Base-by-base conservation (phyloP, 2,113 vertebrate genomes). In the Prunella himalayana region DNA sequence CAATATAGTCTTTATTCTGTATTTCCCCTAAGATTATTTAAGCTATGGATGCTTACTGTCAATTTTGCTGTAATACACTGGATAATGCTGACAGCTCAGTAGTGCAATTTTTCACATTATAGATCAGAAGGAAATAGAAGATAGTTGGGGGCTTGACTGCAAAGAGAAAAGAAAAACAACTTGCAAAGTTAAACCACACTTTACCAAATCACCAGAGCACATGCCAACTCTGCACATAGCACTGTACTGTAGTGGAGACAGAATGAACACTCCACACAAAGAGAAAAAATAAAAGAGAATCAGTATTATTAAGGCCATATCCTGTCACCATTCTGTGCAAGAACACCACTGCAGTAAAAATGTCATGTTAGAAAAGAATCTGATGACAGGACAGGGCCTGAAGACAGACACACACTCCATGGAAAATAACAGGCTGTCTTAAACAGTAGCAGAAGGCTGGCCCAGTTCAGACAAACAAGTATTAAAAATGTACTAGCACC, bases 91-190 rank as follows among this genome's bases (percentile, higher is more conserved):
- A 94, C 85, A 97, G 83, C 83, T 97, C 97, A 97, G 96, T 97
- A 95, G 82, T 97, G 92, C 97, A 97, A 97, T 94, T 96, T 93
- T 98, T 98, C 98, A 98, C 98, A 98, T 98, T 98, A 85, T 70
- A 87, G 45, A 79, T 96, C 95, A 96, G 83, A 75, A 88, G 42
- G 86, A 96, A 95, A 92, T 3, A 81, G 72, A 94, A 97, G 63
- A 60, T 41, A 86, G 93, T 53, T 83, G 76, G 77, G 85, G 78
- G 78, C 66, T 88, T 88, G 39, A 88, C 50, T 70, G 88, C 23
- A 7, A 56, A 82, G 49, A 94, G 71, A 91, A 88, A 92, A 88
- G 65, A 93, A 93, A 83, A 88, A 68, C 35, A 94, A 76, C n/a
- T 56, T 64, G 75, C 73, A 33, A 94, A 92, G 77, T 91, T 82